Conservation (phyloP, 2,113 vertebrate species). For the Petrocephalus microphthalmus region DNA sequence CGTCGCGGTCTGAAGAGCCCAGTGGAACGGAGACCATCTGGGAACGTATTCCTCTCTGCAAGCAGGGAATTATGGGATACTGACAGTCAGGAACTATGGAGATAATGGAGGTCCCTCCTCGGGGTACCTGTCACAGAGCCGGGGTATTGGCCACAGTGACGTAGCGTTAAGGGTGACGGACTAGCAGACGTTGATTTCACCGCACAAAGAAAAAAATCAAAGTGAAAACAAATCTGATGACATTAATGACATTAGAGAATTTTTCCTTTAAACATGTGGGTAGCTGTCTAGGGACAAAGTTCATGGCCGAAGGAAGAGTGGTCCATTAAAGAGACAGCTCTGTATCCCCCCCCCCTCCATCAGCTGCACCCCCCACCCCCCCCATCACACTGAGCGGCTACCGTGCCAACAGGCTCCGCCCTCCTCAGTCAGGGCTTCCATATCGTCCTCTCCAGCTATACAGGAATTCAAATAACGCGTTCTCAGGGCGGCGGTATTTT, state of each 20-base stretch:
- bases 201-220: not conserved
- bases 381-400: slow-evolving; percentile 24
- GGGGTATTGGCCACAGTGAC: not conserved
- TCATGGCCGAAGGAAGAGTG: not conserved
- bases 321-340: not conserved
- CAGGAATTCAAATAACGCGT: slow-evolving; percentile 28
- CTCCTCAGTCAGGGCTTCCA: slow-evolving; percentile 24
- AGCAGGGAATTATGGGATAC: not conserved
- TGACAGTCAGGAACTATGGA: not conserved
- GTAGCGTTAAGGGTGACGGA: not conserved
- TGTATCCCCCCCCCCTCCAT: not conserved
- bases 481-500: slow-evolving; percentile 2
- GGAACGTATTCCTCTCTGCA: too few relatives aligned
- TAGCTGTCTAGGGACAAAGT: not conserved
- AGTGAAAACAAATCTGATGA: not conserved
- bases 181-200: not conserved
- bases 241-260: not conserved
- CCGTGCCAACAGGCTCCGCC: slow-evolving; percentile 31
- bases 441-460: slow-evolving; percentile 22
- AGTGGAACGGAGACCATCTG: not conserved
- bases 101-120: not conserved
- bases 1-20: not conserved
- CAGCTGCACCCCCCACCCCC: not conserved
- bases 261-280: not conserved
- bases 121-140: not conserved